These are phyloP conservation scores for Aspidiotus rigidus DNA, from an alignment of 2,888 invertebrate genomes.

Conservation along the genomic window DNA sequence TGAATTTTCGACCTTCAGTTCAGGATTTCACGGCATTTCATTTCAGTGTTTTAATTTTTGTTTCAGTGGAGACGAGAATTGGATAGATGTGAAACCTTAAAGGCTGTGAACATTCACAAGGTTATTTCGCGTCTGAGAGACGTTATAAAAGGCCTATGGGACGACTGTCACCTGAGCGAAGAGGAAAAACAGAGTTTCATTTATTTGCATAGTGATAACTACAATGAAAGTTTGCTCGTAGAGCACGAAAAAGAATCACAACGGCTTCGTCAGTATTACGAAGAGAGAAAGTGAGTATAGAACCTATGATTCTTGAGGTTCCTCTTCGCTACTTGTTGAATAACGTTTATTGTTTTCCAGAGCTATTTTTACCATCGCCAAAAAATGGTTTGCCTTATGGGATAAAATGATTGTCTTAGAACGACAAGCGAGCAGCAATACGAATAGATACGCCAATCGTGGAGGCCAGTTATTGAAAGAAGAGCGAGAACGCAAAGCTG, in stretches of 20 bases:
- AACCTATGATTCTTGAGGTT: neutral
- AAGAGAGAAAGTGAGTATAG: conserved; percentile 51
- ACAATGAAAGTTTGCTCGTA: conserved; percentile 68
- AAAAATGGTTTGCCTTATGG: conserved; percentile 62
- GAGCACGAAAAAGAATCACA: conserved; percentile 69
- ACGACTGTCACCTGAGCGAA: conserved; percentile 60
- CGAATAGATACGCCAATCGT: conserved; percentile 67
- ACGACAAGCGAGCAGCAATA: conserved; percentile 61
- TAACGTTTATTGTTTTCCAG: conserved; percentile 42
- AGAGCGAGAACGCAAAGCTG: conserved; percentile 74
- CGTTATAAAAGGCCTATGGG: conserved; percentile 67
- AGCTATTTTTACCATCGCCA: conserved; percentile 56
- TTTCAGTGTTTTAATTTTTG: neutral
- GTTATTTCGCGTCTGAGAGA: conserved; percentile 58
- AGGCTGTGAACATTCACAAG: conserved; percentile 60
- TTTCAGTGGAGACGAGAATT: conserved; percentile 58
- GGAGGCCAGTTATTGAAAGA: conserved; percentile 77
- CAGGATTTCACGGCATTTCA: too few relatives aligned
- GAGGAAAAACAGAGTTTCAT: conserved; percentile 54
- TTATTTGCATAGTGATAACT: conserved; percentile 57
- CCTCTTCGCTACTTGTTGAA: neutral
- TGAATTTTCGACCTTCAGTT: too few relatives aligned
- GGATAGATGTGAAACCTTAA: conserved; percentile 62
- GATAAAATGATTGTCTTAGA: conserved; percentile 66
- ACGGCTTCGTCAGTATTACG: conserved; percentile 56